These are phyloP conservation scores for Catagonus wagneri DNA, from an alignment of 2,113 vertebrate species.

Conservation along the genomic window DNA sequence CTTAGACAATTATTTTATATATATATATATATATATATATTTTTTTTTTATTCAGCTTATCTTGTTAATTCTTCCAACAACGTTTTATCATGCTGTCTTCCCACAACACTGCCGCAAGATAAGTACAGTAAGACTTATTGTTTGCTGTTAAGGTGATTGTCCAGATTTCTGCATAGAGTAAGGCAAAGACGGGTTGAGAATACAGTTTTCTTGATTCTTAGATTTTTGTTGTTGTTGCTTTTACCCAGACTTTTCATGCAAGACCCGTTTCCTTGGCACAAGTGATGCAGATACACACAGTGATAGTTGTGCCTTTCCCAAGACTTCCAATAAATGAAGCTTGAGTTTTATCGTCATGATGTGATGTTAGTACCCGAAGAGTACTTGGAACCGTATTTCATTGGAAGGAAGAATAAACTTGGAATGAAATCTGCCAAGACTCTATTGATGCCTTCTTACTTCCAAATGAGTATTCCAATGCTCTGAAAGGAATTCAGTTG, in stretches of 20 bases:
- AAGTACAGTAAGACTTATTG: not conserved
- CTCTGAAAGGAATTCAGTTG: not conserved
- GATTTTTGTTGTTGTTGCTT: not conserved
- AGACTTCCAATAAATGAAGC: not conserved
- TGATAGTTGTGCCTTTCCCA: not conserved
- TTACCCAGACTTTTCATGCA: not conserved
- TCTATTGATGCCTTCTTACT: not conserved
- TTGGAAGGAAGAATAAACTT: conserved; percentile 45
- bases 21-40: not conserved
- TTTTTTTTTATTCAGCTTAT: conserved; percentile 17
- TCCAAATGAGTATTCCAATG: not conserved
- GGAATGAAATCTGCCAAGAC: conserved; percentile 15
- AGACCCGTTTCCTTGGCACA: not conserved
- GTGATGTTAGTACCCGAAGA: conserved; percentile 1
- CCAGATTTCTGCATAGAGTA: not conserved
- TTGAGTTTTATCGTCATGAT: not conserved
- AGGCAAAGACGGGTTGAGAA: conserved; percentile 7
- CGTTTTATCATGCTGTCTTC: conserved; percentile 13
- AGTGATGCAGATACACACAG: not conserved
- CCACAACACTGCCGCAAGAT: not conserved
- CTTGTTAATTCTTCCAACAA: not conserved
- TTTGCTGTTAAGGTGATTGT: not conserved
- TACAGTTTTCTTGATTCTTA: not conserved
- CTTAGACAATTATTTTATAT: not conserved
- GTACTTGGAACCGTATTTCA: not conserved